These are phyloP conservation scores for Pantala flavescens DNA, from an alignment of 1,140 invertebrate species.

Conservation along the genomic window DNA sequence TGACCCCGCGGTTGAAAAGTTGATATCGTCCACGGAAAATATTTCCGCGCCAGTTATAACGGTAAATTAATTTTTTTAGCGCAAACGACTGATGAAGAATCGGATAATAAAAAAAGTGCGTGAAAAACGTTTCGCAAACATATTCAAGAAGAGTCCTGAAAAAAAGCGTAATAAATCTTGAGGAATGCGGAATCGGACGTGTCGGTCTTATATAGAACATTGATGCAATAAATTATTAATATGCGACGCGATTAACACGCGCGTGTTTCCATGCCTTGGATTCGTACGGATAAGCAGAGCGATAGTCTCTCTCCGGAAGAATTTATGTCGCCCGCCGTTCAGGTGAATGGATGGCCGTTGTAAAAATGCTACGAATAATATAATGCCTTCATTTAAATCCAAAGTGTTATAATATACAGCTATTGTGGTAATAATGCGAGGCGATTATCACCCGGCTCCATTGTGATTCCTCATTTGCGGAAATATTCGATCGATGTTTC, in stretches of 20 bases:
- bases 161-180: background rate
- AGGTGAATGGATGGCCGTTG: too few relatives aligned
- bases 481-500: too few relatives aligned
- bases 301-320: too few relatives aligned
- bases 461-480: too few relatives aligned
- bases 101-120: background rate
- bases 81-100: background rate
- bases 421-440: too few relatives aligned
- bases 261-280: too few relatives aligned
- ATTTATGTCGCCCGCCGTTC: too few relatives aligned
- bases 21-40: background rate
- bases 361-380: too few relatives aligned
- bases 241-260: background rate
- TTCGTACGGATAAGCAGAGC: too few relatives aligned
- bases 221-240: background rate
- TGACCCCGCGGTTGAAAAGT: background rate
- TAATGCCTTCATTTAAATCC: too few relatives aligned
- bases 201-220: background rate
- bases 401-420: too few relatives aligned
- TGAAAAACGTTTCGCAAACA: conserved; percentile 2
- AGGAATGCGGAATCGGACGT: conserved; percentile 4
- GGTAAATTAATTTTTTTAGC: background rate
- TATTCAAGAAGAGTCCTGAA: background rate
- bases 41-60: conserved; percentile 1
- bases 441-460: too few relatives aligned